Percentiles rank a stretch among this genome's conserved stretches.
phyloP scores from a whole-genome alignment of 2,797 vertebrate species.

The Poecile montanus region DNA sequence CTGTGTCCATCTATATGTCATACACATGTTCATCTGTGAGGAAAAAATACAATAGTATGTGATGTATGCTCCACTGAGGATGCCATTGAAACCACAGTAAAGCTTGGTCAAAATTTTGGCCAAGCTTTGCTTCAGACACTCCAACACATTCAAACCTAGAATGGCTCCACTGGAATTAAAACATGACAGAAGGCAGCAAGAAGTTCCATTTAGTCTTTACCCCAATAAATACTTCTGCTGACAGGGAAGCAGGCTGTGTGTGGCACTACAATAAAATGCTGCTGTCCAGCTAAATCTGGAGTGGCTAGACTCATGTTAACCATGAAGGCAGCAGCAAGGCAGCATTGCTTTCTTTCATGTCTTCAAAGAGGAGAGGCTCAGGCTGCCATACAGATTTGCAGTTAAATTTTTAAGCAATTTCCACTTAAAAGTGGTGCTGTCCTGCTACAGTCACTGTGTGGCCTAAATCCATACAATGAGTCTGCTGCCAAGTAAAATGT shows the following conservation, averaged over 20 bases:
- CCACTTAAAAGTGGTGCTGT: not conserved
- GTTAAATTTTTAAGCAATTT: not conserved
- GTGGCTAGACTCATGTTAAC: not conserved
- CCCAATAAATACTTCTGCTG: slow-evolving; percentile 45
- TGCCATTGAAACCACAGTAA: slow-evolving; percentile 31
- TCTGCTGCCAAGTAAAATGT: slow-evolving; percentile 22
- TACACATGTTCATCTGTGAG: not conserved
- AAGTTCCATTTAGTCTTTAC: slow-evolving; percentile 29
- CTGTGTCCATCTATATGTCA: not conserved
- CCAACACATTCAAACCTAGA: not conserved
- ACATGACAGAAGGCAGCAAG: slow-evolving; percentile 50
- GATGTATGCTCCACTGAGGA: not conserved
- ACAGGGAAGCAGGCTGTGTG: slow-evolving; percentile 27
- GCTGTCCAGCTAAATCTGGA: slow-evolving; percentile 16
- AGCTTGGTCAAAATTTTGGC: slow-evolving; percentile 16
- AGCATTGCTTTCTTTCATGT: not conserved
- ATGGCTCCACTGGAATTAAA: slow-evolving; percentile 20
- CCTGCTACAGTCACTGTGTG: not conserved
- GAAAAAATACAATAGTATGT: not conserved
- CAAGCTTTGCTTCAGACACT: slow-evolving; percentile 50
- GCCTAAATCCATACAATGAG: not conserved
- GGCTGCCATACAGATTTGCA: not conserved
- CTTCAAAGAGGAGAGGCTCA: slow-evolving; percentile 1
- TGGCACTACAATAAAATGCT: not conserved
- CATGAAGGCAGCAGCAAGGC: slow-evolving; percentile 8